Base-by-base conservation (phyloP, 2,888 invertebrate genomes). In the Rhamnusium bicolor region DNA sequence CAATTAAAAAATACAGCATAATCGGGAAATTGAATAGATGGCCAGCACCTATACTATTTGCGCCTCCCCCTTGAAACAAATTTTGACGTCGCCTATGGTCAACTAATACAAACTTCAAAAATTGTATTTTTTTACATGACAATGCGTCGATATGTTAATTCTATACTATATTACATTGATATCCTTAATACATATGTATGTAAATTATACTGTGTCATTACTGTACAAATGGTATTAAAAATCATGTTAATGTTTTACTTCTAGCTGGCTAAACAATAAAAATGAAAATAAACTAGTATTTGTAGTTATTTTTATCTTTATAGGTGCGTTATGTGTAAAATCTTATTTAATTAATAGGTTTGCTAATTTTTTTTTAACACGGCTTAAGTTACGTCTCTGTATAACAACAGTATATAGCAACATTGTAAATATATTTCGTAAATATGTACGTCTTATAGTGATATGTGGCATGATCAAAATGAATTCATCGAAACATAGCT, bases 131-230 rank as follows among this genome's bases (percentile, higher is more conserved):
- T 40, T 40, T 40, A 40, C 40, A 58, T 16, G 32, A 18, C 32
- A 18, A 14, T 16, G n/a, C 12, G 24, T n/a, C 54, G 24, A n/a
- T 24, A 27, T 21, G 24, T 54, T 54, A 49, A 16, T 21, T n/a
- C 6, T 12, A 18, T 8, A 18, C 27, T 5, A 65, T 65, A 65
- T 65, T 53, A 53, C 24, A 65, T 53, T 53, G 12, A 49, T 18
- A 53, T 65, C 65, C 21, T 65, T 32, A 65, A 65, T 65, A 53
- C 32, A 65, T 27, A 53, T 32, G 62, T 27, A 53, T 32, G 62
- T 53, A 53, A 65, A 65, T 65, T 40, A 19, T 24, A 40, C 65
- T 65, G 65, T 65, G 65, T 65, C 65, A 65, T 53, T 53, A 32
- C 21, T 49, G 21, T 32, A 40, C 32, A 61, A 61, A 61, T 21